Base-by-base conservation (phyloP, 2,888 invertebrate genomes). In the Metellina segmentata region DNA sequence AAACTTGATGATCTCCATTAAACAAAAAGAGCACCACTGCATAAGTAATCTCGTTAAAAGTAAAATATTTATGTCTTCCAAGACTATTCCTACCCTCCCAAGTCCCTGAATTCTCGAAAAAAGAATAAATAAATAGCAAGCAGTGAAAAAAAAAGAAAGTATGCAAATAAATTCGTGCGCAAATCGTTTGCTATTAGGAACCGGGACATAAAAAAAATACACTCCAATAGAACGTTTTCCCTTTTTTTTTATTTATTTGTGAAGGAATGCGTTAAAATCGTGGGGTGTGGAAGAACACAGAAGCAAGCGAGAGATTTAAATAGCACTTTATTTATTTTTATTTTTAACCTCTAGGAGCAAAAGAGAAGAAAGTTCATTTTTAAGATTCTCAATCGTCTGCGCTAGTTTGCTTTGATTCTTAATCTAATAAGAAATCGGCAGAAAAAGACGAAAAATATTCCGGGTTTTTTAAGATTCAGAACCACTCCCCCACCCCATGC, bases 161-260 rank as follows among this genome's bases (percentile, higher is more conserved):
- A 85, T 49, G 75, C 48, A 87, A 81, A 88, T 74, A 81, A 81
- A 53, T 34, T 70, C 79, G 69, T 16, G 48, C 20, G 61, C 34
- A 53, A 81, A 74, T 74, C 72, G 88, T 61, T 88, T 74, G 53
- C 53, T 52, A 81, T 74, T 51, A 19, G 61, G 75, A 88, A 49
- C 19, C 61, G 79, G 70, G 49, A 79, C 52, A 20, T 7, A 11
- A 85, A 69, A 20, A 49, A 53, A 48, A 53, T n/a, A 19, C 8
- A 11, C 48, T 0, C 4, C 9, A n/a, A 78, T n/a, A 51, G 52
- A n/a, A 8, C 6, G 34, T 82, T 48, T 9, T 77, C 49, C 49
- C n/a, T n/a, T n/a, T 77, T 77, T 77, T 79, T 78, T 49, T n/a
- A 70, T 16, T 70, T 11, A 70, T 11, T 61, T 81, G 13, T 7